phyloP scores from a whole-genome alignment of 2,797 vertebrate genomes.

The Poeciliopsis presidionis region DNA sequence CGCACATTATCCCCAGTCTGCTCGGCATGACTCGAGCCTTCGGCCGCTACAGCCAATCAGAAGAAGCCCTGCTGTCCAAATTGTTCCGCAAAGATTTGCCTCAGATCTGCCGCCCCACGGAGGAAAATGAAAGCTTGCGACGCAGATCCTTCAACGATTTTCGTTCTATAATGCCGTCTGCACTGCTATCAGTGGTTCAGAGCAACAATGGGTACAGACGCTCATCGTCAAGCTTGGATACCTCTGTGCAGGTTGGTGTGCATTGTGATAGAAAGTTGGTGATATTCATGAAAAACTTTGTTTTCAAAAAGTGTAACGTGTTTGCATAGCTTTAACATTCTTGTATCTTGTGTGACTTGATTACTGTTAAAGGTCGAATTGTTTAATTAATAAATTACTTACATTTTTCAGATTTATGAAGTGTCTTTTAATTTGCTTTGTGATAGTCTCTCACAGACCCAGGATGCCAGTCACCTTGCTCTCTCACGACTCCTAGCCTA shows the following conservation, averaged over 20 bases:
- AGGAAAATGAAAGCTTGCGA: slow-evolving; percentile 89
- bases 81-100: slow-evolving; percentile 88
- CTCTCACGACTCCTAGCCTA: slow-evolving; percentile 85
- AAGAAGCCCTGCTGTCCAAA: slow-evolving; percentile 91
- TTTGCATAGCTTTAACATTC: background rate
- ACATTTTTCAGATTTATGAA: background rate
- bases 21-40: slow-evolving; percentile 93
- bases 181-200: slow-evolving; percentile 89
- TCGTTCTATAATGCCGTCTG: slow-evolving; percentile 93
- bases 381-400: background rate
- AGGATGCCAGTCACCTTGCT: slow-evolving; percentile 85
- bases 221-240: slow-evolving; percentile 51
- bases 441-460: slow-evolving; percentile 88
- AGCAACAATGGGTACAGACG: slow-evolving; percentile 83
- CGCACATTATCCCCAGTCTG: slow-evolving; percentile 88
- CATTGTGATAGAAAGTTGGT: background rate
- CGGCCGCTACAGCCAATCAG: slow-evolving; percentile 91
- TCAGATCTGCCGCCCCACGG: slow-evolving; percentile 79
- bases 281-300: background rate
- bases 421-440: slow-evolving; percentile 27
- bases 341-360: background rate
- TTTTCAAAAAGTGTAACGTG: slow-evolving; percentile 2
- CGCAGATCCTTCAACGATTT: slow-evolving; percentile 97
- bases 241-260: slow-evolving; percentile 62
- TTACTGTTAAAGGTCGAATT: background rate